A percentile compares a stretch with the other conserved stretches of the same genome.
These are phyloP conservation scores for Sula dactylatra DNA, from an alignment of 2,113 vertebrate species.

Conservation along the genomic window DNA sequence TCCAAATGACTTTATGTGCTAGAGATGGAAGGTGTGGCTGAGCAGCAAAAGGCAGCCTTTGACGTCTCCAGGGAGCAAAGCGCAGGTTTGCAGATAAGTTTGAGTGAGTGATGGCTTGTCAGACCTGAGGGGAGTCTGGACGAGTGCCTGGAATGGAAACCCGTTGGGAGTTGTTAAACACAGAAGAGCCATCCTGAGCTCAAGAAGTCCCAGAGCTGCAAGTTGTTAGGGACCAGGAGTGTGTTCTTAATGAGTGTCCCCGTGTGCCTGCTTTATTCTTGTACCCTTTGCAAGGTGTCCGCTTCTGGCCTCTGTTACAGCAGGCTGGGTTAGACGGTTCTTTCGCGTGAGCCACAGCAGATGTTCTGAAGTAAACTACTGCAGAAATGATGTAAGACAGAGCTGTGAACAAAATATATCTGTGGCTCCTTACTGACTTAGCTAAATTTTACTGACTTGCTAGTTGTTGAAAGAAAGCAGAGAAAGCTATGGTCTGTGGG, in stretches of 20 bases:
- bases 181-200: neutral
- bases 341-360: neutral
- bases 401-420: neutral
- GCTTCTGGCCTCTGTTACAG: neutral
- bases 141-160: neutral
- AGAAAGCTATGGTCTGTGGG: neutral
- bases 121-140: neutral
- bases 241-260: neutral
- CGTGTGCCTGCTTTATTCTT: fast-evolving
- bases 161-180: neutral
- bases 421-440: neutral
- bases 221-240: fast-evolving
- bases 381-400: neutral
- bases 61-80: neutral
- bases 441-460: neutral
- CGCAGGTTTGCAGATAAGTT: neutral
- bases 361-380: neutral
- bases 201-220: neutral
- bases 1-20: neutral
- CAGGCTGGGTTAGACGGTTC: neutral
- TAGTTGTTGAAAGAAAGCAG: neutral
- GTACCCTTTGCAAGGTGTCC: neutral
- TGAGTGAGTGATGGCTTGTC: neutral
- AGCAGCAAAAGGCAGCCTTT: fast-evolving
- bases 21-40: neutral